Evolutionary conservation across 2,797 vertebrate species (phyloP).

Genomic region (Cryptoblepharus egeriae): DNA sequence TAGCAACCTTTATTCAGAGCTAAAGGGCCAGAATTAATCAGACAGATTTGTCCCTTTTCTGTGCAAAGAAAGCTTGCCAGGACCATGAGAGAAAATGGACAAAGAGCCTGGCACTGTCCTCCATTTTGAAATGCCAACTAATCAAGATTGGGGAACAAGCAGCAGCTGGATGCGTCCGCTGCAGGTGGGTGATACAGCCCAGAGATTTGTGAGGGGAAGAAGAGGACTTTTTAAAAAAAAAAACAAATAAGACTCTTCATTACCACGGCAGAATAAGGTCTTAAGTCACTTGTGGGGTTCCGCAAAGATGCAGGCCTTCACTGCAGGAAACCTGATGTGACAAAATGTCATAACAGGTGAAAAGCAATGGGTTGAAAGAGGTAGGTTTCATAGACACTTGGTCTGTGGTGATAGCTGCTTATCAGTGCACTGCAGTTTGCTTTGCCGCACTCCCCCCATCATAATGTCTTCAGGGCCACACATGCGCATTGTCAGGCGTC

Average conservation of each 20-base stretch:
- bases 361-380: neutral
- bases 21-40: conserved; percentile 73
- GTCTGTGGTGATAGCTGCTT: neutral
- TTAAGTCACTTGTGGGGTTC: neutral
- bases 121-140: conserved; percentile 70
- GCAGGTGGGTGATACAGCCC: neutral
- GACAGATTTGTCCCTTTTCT: conserved; percentile 67
- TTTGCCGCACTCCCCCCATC: neutral
- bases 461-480: neutral
- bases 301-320: neutral
- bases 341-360: accelerated
- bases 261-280: neutral
- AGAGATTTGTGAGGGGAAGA: conserved; percentile 39
- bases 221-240: conserved; percentile 4
- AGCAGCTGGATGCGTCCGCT: conserved; percentile 57
- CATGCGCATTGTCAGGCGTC: neutral
- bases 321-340: neutral
- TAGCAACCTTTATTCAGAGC: conserved; percentile 73
- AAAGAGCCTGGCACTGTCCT: conserved; percentile 69
- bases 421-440: neutral
- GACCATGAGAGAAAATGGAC: conserved; percentile 60
- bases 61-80: conserved; percentile 61
- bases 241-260: conserved; percentile 17
- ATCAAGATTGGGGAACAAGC: conserved; percentile 58
- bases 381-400: neutral